Evolutionary conservation across 2,888 invertebrate genomes (phyloP), one percentile per base, ranked within the genome.

Genomic region (Synergus japonicus): DNA sequence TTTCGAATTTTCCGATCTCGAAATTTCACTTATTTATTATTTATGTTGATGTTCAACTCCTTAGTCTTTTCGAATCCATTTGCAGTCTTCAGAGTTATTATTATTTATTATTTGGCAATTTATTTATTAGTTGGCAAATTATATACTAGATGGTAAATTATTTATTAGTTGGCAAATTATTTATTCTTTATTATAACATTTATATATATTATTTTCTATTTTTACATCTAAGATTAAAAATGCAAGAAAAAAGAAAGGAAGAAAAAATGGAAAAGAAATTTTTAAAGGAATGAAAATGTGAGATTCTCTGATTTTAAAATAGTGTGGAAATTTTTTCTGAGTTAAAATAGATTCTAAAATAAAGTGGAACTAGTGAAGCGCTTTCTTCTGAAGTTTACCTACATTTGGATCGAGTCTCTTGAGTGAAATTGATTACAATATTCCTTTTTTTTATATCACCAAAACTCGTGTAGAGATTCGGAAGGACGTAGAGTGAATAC

Each of bases 401-500:
- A 54, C 54, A 73, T 54, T 54, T 54, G 9, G 8, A n/a, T 22
- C 22, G 22, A 63, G 5, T 29, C 5, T 22, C 29, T 22, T 63
- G 63, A 63, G 12, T 63, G 22, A 18, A 63, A 22, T 63, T 63
- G 13, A 63, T 63, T 9, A 49, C 46, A 46, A 46, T 69, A 13
- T 69, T 29, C 29, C 22, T 41, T 9, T 77, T 63, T 44, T 64
- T 29, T 29, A 29, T 77, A 77, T 46, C 64, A 46, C 44, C 37
- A 15, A 4, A 4, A 22, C 41, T 37, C 63, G 29, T 65, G 64
- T 64, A 43, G 64, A 77, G 64, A 77, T 46, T 77, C 64, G 46
- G 64, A 65, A 46, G 77, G 49, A 54, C 73, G 44, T 64, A 43
- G 29, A 49, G 64, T 46, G 77, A 65, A 64, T 65, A 77, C 77